Evolutionary conservation across 2,113 vertebrate species (phyloP).

Genomic region (Trinectes maculatus): DNA sequence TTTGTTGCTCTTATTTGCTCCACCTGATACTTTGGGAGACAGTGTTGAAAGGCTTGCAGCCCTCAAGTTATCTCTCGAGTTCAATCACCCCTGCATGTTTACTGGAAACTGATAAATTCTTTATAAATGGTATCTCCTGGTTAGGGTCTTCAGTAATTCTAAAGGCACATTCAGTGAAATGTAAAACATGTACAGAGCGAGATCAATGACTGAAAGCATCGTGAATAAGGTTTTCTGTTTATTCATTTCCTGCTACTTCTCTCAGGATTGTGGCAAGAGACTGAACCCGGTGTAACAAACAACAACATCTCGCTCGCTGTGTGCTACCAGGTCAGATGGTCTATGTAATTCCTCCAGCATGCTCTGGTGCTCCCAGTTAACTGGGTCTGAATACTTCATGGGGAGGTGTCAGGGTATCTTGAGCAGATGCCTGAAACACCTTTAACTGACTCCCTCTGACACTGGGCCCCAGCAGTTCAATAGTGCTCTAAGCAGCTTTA

Average conservation of each 20-base stretch:
- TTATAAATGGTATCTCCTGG: not conserved
- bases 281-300: not conserved
- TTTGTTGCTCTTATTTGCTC: slow-evolving; percentile 12
- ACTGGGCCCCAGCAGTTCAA: not conserved
- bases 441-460: not conserved
- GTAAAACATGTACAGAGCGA: not conserved
- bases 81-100: too few relatives aligned
- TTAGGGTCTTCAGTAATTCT: not conserved
- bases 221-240: not conserved
- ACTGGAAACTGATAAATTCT: too few relatives aligned
- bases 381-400: too few relatives aligned
- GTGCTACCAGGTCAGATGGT: not conserved
- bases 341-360: not conserved
- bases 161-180: not conserved
- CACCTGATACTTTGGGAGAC: too few relatives aligned
- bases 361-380: not conserved
- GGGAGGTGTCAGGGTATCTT: not conserved
- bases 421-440: slow-evolving; percentile 6
- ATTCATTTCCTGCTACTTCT: not conserved
- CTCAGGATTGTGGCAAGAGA: not conserved
- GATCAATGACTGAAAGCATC: too few relatives aligned
- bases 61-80: too few relatives aligned
- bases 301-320: not conserved
- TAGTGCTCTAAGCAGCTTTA: not conserved
- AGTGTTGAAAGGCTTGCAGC: too few relatives aligned